Percentiles rank a stretch among this genome's conserved stretches.
Evolutionary conservation across 2,113 vertebrate genomes (phyloP).

Genomic region (Tonatia bakeri): DNA sequence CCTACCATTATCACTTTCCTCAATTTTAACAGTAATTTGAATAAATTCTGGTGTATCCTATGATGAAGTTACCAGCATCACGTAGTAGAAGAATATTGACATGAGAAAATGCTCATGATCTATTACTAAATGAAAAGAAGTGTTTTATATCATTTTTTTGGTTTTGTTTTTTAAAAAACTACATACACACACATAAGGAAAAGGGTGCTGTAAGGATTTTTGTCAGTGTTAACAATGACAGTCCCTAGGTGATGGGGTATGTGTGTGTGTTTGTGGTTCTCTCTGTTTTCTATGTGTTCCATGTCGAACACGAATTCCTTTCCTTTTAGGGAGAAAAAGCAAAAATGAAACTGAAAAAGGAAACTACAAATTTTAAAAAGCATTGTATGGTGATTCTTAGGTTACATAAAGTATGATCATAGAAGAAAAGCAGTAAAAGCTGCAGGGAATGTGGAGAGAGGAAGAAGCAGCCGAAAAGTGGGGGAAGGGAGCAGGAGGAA

Average conservation of each 20-base stretch:
- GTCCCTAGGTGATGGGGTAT: neutral
- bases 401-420: neutral
- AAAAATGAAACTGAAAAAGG: conserved; percentile 8
- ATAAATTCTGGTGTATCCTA: neutral
- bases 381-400: neutral
- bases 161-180: neutral
- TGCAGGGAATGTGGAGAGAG: neutral
- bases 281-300: neutral
- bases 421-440: neutral
- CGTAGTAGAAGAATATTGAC: neutral
- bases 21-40: conserved; percentile 10
- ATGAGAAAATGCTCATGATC: neutral
- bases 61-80: neutral
- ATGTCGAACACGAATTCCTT: neutral
- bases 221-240: neutral
- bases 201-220: neutral
- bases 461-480: neutral
- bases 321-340: neutral
- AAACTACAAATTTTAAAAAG: neutral
- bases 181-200: neutral
- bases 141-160: neutral
- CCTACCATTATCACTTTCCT: neutral
- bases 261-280: neutral
- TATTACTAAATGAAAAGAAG: conserved; percentile 8
- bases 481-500: too few relatives aligned